A percentile compares a stretch with the other conserved stretches of the same genome.
Evolutionary conservation across 2,113 vertebrate genomes (phyloP).

Genomic region (Asarcornis scutulata): DNA sequence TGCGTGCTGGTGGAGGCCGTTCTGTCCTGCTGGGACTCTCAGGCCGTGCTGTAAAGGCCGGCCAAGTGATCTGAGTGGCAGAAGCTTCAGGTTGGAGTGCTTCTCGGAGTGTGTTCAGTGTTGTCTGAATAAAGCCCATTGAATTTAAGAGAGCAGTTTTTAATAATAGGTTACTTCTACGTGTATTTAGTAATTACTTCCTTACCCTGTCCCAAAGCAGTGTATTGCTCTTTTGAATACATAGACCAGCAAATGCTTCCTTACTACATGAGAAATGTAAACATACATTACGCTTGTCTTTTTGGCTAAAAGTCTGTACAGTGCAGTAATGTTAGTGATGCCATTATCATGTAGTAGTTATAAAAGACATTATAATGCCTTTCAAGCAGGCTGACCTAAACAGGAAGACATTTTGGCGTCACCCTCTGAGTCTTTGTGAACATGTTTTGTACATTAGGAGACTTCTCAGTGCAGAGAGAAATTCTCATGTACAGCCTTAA

Average conservation of each 20-base stretch:
- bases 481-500: not conserved
- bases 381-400: not conserved
- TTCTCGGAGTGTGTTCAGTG: accelerated
- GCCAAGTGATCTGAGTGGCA: not conserved
- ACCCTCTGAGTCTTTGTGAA: not conserved
- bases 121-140: not conserved
- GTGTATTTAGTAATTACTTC: not conserved
- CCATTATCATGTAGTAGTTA: too few species aligned
- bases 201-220: not conserved
- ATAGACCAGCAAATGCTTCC: not conserved
- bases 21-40: not conserved
- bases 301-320: not conserved
- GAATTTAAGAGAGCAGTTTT: not conserved
- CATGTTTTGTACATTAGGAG: not conserved
- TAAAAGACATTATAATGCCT: not conserved
- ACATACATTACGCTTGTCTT: not conserved
- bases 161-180: not conserved
- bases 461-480: not conserved
- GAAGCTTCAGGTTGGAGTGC: not conserved
- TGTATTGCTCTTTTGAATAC: not conserved
- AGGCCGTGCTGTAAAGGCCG: not conserved
- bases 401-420: not conserved
- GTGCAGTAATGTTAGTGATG: not conserved
- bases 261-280: not conserved
- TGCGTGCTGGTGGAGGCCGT: not conserved